Conservation (phyloP, 1,140 invertebrate genomes). For the Whitmania pigra region DNA sequence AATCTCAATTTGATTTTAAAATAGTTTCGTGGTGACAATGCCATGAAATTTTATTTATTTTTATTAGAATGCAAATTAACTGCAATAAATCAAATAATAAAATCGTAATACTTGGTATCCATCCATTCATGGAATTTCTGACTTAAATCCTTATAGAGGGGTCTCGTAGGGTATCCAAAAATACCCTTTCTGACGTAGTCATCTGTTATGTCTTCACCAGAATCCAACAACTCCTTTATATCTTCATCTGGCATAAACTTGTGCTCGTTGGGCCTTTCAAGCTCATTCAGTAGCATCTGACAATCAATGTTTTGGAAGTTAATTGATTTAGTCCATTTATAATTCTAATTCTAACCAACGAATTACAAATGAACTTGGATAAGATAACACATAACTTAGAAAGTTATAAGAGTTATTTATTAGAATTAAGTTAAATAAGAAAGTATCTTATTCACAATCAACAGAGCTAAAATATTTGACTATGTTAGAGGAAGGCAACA, state of each 20-base stretch:
- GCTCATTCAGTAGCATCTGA: background rate
- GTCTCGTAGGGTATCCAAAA: constrained; percentile 11
- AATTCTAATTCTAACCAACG: background rate
- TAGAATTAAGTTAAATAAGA: too few relatives aligned
- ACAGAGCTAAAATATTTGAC: too few relatives aligned
- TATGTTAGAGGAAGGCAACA: too few relatives aligned
- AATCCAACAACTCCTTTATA: background rate
- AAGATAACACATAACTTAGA: too few relatives aligned
- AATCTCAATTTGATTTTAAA: background rate
- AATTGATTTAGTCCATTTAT: background rate
- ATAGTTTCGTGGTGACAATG: background rate
- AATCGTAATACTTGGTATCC: background rate
- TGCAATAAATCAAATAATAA: too few relatives aligned
- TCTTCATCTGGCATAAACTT: background rate
- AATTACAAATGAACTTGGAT: background rate
- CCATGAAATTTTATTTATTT: background rate
- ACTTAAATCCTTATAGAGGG: constrained; percentile 3
- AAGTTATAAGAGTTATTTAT: too few relatives aligned
- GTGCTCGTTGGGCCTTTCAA: background rate
- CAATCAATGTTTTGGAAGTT: background rate
- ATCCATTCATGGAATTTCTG: constrained; percentile 2
- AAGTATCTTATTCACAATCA: too few relatives aligned
- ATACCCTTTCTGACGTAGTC: constrained; percentile 3
- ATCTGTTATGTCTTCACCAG: background rate
- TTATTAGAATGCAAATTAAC: background rate